phyloP scores from a whole-genome alignment of 2,888 invertebrate species.

The Camponotus fellah region DNA sequence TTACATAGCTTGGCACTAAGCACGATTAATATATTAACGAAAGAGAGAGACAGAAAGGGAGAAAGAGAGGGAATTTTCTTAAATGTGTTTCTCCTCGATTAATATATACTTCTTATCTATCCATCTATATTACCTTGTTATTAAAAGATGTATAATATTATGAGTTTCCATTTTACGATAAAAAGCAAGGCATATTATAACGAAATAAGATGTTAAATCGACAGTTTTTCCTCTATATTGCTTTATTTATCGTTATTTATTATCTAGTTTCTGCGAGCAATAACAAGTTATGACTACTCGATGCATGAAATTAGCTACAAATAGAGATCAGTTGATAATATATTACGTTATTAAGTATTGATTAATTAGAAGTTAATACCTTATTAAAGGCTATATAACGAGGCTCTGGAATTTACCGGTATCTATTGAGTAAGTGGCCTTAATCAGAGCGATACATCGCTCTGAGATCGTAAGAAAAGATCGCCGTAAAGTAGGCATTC shows the following conservation, averaged over 20 bases:
- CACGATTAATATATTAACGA: neutral
- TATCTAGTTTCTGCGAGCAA: neutral
- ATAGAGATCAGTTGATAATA: neutral
- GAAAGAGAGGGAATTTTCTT: neutral
- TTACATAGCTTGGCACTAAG: neutral
- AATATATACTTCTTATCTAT: neutral
- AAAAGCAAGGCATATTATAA: neutral
- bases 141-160: conserved; percentile 4
- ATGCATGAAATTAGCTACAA: neutral
- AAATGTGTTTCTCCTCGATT: neutral
- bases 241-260: conserved; percentile 8
- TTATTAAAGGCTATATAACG: neutral
- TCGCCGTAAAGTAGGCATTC: conserved; percentile 14
- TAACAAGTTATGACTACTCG: neutral
- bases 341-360: neutral
- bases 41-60: too few species aligned
- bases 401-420: conserved; percentile 1
- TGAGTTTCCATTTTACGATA: neutral
- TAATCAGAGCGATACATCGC: conserved; percentile 31
- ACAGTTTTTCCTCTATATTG: neutral
- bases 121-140: neutral
- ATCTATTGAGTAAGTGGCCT: neutral
- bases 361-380: conserved; percentile 31
- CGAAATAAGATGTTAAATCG: conserved; percentile 9
- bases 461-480: conserved; percentile 15